Evolutionary conservation across 2,888 invertebrate species (phyloP).

Genomic region (Scaptomyza tumidula): DNA sequence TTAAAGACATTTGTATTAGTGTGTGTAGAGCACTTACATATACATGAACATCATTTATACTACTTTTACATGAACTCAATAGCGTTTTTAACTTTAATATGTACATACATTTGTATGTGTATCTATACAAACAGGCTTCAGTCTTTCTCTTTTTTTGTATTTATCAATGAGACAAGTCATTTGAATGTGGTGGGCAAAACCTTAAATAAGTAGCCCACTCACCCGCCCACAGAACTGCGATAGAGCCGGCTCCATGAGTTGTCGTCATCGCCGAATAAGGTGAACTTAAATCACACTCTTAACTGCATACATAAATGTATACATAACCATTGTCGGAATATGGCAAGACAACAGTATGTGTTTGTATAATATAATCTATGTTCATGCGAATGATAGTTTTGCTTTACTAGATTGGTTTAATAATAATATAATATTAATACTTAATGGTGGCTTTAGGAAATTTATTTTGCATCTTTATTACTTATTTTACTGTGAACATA

Average conservation of each 20-base stretch:
- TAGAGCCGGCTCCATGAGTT: conserved; percentile 41
- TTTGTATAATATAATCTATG: not conserved
- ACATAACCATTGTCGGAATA: conserved; percentile 3
- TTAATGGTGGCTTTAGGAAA: not conserved
- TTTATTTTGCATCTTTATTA: not conserved
- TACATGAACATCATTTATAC: not conserved
- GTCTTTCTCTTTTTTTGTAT: conserved; percentile 18
- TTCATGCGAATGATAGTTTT: conserved; percentile 6
- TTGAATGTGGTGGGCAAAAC: conserved; percentile 2
- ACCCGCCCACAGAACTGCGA: conserved; percentile 30
- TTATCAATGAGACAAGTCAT: conserved; percentile 31
- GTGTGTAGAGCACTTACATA: not conserved
- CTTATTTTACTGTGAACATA: conserved; percentile 14
- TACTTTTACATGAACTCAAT: conserved; percentile 2
- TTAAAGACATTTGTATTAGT: conserved; percentile 2
- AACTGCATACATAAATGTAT: conserved; percentile 4
- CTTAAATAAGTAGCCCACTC: conserved; percentile 33
- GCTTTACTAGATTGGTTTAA: conserved; percentile 3
- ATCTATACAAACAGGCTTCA: not conserved
- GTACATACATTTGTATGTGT: not conserved
- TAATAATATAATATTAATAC: no score
- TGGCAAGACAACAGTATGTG: not conserved
- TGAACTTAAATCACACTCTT: conserved; percentile 45
- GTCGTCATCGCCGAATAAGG: conserved; percentile 33
- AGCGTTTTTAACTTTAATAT: not conserved